phyloP scores from a whole-genome alignment of 2,888 invertebrate species.

The Lycaena phlaeas region DNA sequence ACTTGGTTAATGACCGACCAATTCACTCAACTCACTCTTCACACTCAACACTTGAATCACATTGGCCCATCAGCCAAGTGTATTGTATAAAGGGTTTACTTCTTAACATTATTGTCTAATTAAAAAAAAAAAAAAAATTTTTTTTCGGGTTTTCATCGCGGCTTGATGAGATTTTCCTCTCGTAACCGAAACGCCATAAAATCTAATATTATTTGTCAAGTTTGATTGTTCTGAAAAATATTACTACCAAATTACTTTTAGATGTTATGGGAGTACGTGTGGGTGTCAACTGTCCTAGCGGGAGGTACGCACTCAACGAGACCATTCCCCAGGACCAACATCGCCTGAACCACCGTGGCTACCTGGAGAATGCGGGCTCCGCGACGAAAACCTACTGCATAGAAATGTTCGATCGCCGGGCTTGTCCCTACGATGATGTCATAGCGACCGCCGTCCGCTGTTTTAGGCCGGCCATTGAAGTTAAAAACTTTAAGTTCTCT shows the following conservation, averaged over 20 bases:
- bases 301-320: conserved; percentile 40
- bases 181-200: too few relatives aligned
- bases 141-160: too few relatives aligned
- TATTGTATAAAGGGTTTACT: too few relatives aligned
- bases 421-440: conserved; percentile 34
- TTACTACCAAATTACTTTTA: conserved; percentile 16
- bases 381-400: conserved; percentile 47
- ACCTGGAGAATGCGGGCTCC: conserved; percentile 28
- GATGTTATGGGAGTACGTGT: conserved; percentile 45
- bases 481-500: conserved; percentile 44
- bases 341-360: conserved; percentile 33
- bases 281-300: conserved; percentile 32
- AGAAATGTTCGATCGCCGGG: conserved; percentile 48
- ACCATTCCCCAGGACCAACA: conserved; percentile 33
- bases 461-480: conserved; percentile 32
- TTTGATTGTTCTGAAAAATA: too few relatives aligned
- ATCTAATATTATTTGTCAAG: too few relatives aligned
- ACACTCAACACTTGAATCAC: too few relatives aligned
- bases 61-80: too few relatives aligned
- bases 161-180: too few relatives aligned
- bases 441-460: conserved; percentile 43
- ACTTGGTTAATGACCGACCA: too few relatives aligned
- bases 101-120: too few relatives aligned
- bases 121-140: too few relatives aligned
- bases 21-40: too few relatives aligned